Percentiles rank a stretch among this genome's conserved stretches.
Evolutionary conservation across 2,888 invertebrate species (phyloP).

Genomic region (Adelognathus sp.): DNA sequence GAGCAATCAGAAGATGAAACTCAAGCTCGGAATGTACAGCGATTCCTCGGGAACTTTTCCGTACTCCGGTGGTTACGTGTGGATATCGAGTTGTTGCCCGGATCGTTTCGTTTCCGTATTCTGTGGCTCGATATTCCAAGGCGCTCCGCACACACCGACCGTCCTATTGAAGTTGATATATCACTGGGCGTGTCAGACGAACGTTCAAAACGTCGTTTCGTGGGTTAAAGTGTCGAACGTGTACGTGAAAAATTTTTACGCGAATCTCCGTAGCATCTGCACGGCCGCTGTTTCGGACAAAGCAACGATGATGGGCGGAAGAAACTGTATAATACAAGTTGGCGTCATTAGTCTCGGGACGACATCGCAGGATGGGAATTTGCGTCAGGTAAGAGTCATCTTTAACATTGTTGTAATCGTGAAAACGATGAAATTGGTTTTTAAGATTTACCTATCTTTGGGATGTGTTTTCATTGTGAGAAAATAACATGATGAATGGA

Average conservation of each 20-base stretch:
- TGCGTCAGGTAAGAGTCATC: constrained; percentile 76
- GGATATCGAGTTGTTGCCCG: constrained; percentile 94
- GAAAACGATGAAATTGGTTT: no score
- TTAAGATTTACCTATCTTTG: no score
- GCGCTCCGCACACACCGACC: constrained; percentile 91
- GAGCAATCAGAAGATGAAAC: constrained; percentile 83
- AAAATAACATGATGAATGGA: no score
- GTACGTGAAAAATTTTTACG: constrained; percentile 87
- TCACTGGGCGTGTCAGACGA: constrained; percentile 96
- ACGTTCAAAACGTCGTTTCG: constrained; percentile 92
- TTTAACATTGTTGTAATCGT: not conserved
- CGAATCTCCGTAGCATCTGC: constrained; percentile 89
- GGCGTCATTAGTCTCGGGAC: constrained; percentile 95
- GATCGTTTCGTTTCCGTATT: constrained; percentile 93
- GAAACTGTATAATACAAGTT: constrained; percentile 81
- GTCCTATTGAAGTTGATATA: constrained; percentile 92
- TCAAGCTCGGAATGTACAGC: constrained; percentile 93
- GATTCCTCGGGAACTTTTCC: constrained; percentile 92
- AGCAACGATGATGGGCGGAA: constrained; percentile 88
- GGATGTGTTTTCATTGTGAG: no score
- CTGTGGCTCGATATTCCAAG: constrained; percentile 93
- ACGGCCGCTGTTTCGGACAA: constrained; percentile 91
- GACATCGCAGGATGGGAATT: constrained; percentile 87
- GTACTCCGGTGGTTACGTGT: constrained; percentile 94
- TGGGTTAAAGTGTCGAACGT: constrained; percentile 92